phyloP scores from a whole-genome alignment of 53 echinoderm and acorn worm species.

The Apostichopus leukothele region DNA sequence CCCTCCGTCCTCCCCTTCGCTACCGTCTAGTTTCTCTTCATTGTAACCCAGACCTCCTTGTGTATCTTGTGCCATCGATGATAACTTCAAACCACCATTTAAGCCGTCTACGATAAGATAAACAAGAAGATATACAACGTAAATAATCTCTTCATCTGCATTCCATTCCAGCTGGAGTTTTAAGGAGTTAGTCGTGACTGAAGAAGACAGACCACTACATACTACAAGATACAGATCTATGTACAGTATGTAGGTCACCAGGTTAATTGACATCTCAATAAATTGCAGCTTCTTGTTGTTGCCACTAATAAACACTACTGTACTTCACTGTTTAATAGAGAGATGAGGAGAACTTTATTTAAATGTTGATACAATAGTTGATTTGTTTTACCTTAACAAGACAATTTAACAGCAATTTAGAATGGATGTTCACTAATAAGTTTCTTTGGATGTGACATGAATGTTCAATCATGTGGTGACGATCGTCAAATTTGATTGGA shows the following conservation, averaged over 20 bases:
- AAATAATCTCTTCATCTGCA: slow-evolving; percentile 11
- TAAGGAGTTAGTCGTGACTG: background rate
- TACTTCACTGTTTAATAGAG: no score
- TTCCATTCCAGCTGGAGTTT: slow-evolving; percentile 1
- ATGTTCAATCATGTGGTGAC: no score
- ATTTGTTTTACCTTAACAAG: background rate
- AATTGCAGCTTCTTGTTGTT: no score
- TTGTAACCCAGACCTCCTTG: slow-evolving; percentile 63
- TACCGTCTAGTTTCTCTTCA: slow-evolving; percentile 75
- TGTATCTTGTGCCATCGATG: slow-evolving; percentile 33
- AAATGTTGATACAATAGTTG: no score
- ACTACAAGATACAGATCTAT: no score
- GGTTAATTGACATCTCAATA: no score
- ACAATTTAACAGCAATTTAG: background rate
- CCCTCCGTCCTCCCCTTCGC: slow-evolving; percentile 84
- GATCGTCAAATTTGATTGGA: no score
- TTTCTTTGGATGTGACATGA: no score
- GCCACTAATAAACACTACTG: no score
- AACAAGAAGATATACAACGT: background rate
- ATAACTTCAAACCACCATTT: slow-evolving; percentile 29
- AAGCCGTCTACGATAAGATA: slow-evolving; percentile 13
- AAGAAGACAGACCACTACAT: no score
- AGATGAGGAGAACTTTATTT: no score
- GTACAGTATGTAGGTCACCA: no score
- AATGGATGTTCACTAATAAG: background rate